Percentiles rank a stretch among this genome's conserved stretches.
Evolutionary conservation across 2,797 vertebrate species (phyloP).

Genomic region (Enoplosus armatus): DNA sequence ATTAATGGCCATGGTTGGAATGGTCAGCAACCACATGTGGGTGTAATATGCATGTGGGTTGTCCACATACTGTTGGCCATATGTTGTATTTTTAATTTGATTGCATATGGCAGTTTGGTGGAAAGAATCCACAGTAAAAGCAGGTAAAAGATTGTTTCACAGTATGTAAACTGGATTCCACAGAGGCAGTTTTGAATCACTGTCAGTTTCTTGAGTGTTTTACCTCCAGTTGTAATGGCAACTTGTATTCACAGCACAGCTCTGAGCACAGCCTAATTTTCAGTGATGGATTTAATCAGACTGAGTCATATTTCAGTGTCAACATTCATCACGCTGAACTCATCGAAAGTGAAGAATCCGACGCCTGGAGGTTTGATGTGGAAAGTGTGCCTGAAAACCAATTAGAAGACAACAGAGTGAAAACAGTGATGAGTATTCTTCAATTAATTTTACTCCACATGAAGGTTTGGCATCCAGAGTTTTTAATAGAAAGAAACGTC

Average conservation of each 20-base stretch:
- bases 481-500: background rate
- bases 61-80: background rate
- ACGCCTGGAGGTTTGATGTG: background rate
- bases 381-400: background rate
- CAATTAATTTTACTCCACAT: conserved; percentile 4
- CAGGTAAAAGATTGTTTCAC: background rate
- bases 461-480: conserved; percentile 1
- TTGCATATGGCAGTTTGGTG: background rate
- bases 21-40: background rate
- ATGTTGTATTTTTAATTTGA: background rate
- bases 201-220: background rate
- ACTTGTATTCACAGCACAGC: background rate
- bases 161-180: background rate
- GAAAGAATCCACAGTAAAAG: background rate
- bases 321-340: background rate
- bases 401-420: conserved; percentile 7
- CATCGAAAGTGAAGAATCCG: background rate
- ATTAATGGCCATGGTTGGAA: background rate
- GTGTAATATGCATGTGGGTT: no score
- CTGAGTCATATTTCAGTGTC: conserved; percentile 1
- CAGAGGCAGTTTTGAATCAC: background rate
- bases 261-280: background rate
- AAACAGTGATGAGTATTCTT: background rate
- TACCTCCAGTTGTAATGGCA: background rate
- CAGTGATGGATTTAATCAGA: background rate